A percentile compares a stretch with the other conserved stretches of the same genome.
Evolutionary conservation across 2,888 invertebrate genomes (phyloP).

Genomic region (Drosophila siamana): DNA sequence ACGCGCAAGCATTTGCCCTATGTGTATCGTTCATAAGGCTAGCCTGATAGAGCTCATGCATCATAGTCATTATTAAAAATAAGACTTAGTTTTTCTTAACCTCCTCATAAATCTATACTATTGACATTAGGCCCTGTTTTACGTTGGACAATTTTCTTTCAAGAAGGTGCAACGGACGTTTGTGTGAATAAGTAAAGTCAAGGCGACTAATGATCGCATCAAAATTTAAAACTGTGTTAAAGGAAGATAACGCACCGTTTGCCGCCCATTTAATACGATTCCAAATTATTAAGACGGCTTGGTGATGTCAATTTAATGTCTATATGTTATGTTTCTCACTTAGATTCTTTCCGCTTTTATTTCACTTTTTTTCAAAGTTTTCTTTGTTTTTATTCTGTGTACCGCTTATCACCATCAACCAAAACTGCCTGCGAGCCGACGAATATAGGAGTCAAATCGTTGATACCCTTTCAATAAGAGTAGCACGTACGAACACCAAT

Average conservation of each 20-base stretch:
- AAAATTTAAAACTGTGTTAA: no score
- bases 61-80: slow-evolving; percentile 51
- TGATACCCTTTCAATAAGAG: no score
- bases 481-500: no score
- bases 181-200: slow-evolving; percentile 34
- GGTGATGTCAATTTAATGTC: no score
- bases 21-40: slow-evolving; percentile 51
- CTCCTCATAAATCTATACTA: slow-evolving; percentile 46
- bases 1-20: not conserved
- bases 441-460: no score
- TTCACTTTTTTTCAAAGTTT: no score
- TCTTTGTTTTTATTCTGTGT: no score
- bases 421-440: no score
- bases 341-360: no score
- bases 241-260: not conserved
- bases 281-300: slow-evolving; percentile 32
- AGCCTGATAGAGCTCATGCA: slow-evolving; percentile 27
- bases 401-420: no score
- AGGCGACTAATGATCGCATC: slow-evolving; percentile 14
- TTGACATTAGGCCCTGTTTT: slow-evolving; percentile 41
- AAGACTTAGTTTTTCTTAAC: slow-evolving; percentile 48
- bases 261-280: slow-evolving; percentile 26
- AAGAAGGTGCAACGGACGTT: slow-evolving; percentile 8
- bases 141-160: slow-evolving; percentile 23
- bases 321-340: no score